These are phyloP conservation scores for Acleris laterana DNA, from an alignment of 2,888 invertebrate genomes.

Conservation along the genomic window DNA sequence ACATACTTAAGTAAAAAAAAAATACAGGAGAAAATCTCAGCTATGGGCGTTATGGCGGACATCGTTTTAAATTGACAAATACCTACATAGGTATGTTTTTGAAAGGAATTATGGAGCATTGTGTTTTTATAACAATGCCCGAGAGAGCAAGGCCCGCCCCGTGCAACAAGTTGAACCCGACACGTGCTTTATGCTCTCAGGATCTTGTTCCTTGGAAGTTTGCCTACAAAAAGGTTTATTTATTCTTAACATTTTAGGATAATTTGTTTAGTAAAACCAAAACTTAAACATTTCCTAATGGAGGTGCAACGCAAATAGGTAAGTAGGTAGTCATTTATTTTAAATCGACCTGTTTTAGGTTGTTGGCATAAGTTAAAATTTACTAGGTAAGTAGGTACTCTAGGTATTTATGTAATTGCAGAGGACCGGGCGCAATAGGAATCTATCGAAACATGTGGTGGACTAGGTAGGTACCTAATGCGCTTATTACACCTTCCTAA, in stretches of 20 bases:
- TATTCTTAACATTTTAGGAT: constrained; percentile 1
- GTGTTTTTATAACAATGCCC: constrained; percentile 54
- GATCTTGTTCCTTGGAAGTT: background rate
- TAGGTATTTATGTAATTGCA: no score
- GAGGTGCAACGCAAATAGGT: no score
- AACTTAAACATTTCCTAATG: no score
- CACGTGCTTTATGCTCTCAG: constrained; percentile 39
- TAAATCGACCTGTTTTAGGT: no score
- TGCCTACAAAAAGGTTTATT: constrained; percentile 1
- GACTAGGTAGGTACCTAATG: constrained; percentile 32
- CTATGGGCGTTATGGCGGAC: no score
- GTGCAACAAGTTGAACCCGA: constrained; percentile 49
- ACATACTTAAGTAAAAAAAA: no score
- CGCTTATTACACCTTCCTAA: no score
- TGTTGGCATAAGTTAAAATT: no score
- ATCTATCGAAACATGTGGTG: background rate
- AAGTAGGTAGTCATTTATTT: no score
- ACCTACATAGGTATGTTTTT: constrained; percentile 6
- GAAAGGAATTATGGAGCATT: constrained; percentile 51
- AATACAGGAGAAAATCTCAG: no score
- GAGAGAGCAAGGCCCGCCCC: constrained; percentile 44
- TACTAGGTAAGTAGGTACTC: no score
- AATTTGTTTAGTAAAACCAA: background rate
- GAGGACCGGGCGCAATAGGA: no score
- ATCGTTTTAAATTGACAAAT: constrained; percentile 2